These are phyloP conservation scores for Athalia rosae DNA, from an alignment of 2,888 invertebrate genomes.

Conservation along the genomic window DNA sequence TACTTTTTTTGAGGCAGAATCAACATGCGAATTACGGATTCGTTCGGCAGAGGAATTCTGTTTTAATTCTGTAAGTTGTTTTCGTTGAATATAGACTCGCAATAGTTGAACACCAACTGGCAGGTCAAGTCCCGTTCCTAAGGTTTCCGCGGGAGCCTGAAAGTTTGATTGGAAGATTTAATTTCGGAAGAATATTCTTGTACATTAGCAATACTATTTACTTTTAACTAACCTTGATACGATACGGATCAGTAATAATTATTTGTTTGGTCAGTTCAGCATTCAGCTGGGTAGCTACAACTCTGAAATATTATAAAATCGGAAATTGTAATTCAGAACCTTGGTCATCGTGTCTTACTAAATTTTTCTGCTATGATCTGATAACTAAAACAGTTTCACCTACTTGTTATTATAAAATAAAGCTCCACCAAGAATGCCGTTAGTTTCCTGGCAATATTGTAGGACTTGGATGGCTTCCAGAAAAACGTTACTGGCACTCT, in stretches of 20 bases:
- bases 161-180: conserved; percentile 25
- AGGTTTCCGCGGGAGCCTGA: conserved; percentile 83
- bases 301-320: conserved; percentile 75
- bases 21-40: conserved; percentile 59
- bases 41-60: conserved; percentile 64
- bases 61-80: conserved; percentile 73
- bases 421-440: conserved; percentile 88
- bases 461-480: conserved; percentile 91
- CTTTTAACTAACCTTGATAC: conserved; percentile 79
- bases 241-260: conserved; percentile 87
- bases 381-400: conserved; percentile 58
- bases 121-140: conserved; percentile 81
- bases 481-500: conserved; percentile 92
- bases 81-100: conserved; percentile 83
- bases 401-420: conserved; percentile 93
- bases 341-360: conserved; percentile 26
- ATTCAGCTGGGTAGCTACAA: conserved; percentile 85
- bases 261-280: conserved; percentile 85
- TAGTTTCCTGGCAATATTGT: conserved; percentile 87
- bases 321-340: conserved; percentile 20
- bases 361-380: not conserved
- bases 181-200: not conserved
- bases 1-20: conserved; percentile 57
- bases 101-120: conserved; percentile 89
- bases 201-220: not conserved